Base-by-base conservation (phyloP, 2,888 invertebrate species). In the Drosophila aldrichi region DNA sequence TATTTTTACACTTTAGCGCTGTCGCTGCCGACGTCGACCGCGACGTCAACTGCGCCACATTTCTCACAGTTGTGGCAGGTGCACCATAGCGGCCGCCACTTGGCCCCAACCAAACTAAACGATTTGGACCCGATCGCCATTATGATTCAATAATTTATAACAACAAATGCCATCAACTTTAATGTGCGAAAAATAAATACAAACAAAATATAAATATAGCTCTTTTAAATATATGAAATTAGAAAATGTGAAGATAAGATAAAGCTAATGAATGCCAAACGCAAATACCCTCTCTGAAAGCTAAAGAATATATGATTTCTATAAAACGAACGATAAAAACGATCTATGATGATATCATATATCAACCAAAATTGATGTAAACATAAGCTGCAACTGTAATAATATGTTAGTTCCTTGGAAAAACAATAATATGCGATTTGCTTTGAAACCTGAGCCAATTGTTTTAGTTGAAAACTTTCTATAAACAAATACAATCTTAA, bases 1-100 rank as follows among this genome's bases (percentile, higher is more conserved):
- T 82, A 80, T 88, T 85, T 82, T 88, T 88, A 85, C 82, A 83
- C 78, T 59, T 81, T 66, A 55, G 58, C 65, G 55, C 67, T 70
- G 58, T 16, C 43, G 9, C 40, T 41, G 62, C 16, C 44, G 4
- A 32, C 6, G 52, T 18, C 40, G 40, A 36, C n/a, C 38, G 32
- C 58, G 48, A 41, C 36, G 34, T 18, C 49, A 29, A 51, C 52
- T 38, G 40, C 54, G 20, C 12, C n/a, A 18, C 43, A 49, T 55
- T 59, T 65, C 62, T 62, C 76, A 66, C 56, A 70, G 62, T 69
- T 77, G 77, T 61, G 83, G 83, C 84, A 84, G 83, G 86, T 84
- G 84, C 72, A 77, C 68, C 70, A 82, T 76, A 82, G 41, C 88
- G 57, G 59, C 72, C 64, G 71, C 70, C 88, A 88, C 83, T 81